Percentiles rank a stretch among this genome's conserved stretches.
Evolutionary conservation across 2,888 invertebrate genomes (phyloP).

Genomic region (Synanthedon andrenaeformis): DNA sequence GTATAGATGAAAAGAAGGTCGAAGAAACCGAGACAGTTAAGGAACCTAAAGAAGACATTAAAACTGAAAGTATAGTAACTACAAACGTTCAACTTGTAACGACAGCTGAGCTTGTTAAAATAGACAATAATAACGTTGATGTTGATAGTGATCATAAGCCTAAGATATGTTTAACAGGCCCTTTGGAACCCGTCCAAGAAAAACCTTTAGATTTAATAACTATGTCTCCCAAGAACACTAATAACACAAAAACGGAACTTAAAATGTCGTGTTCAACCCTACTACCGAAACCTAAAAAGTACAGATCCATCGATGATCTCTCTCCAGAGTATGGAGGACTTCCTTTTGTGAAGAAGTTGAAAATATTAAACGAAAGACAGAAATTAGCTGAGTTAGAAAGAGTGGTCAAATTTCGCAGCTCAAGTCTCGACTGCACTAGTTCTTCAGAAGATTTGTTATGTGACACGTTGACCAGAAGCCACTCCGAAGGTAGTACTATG

Average conservation of each 20-base stretch:
- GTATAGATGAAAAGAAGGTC: slow-evolving; percentile 42
- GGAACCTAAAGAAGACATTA: slow-evolving; percentile 18
- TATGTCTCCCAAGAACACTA: slow-evolving; percentile 45
- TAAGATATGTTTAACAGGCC: slow-evolving; percentile 52
- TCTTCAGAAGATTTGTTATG: slow-evolving; percentile 70
- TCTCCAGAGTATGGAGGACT: slow-evolving; percentile 89
- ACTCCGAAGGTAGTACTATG: slow-evolving; percentile 85
- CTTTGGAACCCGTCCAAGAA: slow-evolving; percentile 58
- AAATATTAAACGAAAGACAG: slow-evolving; percentile 89
- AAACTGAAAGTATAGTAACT: slow-evolving; percentile 36
- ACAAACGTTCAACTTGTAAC: slow-evolving; percentile 47
- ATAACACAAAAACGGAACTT: slow-evolving; percentile 26
- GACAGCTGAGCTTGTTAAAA: slow-evolving; percentile 59
- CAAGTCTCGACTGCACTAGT: slow-evolving; percentile 81
- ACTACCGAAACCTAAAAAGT: slow-evolving; percentile 72
- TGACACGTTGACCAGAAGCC: slow-evolving; percentile 77
- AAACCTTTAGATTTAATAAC: slow-evolving; percentile 57
- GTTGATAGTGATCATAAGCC: slow-evolving; percentile 40
- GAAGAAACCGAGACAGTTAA: slow-evolving; percentile 14
- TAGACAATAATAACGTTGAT: slow-evolving; percentile 62
- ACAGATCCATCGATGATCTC: slow-evolving; percentile 86
- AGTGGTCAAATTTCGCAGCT: slow-evolving; percentile 81
- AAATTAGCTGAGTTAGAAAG: slow-evolving; percentile 86
- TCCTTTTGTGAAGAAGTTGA: slow-evolving; percentile 89
- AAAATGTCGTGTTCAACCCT: slow-evolving; percentile 33